Conservation (phyloP, 2,888 invertebrate species). For the Rotaria macrura region DNA sequence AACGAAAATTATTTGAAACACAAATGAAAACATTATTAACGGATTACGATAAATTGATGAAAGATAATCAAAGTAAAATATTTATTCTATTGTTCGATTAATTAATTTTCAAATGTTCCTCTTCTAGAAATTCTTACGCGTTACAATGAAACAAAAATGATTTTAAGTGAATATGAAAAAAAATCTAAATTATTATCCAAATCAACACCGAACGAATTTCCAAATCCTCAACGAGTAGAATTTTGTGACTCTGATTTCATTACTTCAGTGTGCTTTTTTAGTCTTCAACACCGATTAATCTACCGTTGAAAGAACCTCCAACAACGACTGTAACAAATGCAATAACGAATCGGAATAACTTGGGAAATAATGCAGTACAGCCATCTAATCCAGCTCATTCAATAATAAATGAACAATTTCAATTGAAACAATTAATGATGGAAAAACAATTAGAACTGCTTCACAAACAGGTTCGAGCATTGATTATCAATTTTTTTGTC, state of each 20-base stretch:
- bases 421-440: constrained; percentile 17
- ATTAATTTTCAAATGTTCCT: background rate
- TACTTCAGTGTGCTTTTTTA: background rate
- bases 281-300: background rate
- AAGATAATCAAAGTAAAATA: constrained; percentile 22
- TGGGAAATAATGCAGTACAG: background rate
- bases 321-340: no score
- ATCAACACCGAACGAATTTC: background rate
- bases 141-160: background rate
- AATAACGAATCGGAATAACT: background rate
- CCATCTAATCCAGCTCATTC: background rate
- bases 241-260: background rate
- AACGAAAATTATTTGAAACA: constrained; percentile 9
- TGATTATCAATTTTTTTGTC: background rate
- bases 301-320: background rate
- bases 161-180: background rate
- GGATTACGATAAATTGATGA: constrained; percentile 27
- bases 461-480: background rate
- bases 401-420: constrained; percentile 7
- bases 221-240: constrained; percentile 5
- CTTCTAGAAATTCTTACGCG: constrained; percentile 9
- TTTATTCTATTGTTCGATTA: no score
- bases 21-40: constrained; percentile 19
- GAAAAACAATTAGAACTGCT: constrained; percentile 3
- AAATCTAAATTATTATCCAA: background rate